Conservation (phyloP, 2,888 invertebrate species). For the Phalangium opilio region DNA sequence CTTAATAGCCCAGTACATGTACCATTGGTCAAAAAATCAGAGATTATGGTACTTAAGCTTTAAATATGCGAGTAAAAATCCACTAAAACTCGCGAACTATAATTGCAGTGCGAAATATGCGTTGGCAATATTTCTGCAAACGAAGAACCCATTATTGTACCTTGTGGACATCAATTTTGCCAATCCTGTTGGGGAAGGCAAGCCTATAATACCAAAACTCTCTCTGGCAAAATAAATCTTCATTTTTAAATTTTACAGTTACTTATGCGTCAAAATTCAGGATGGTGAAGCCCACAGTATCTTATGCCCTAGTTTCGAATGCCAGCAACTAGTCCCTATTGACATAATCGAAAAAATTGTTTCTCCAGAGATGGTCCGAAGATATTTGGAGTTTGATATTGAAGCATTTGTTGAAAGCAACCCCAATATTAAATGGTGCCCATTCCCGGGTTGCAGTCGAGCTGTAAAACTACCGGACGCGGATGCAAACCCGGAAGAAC, state of each 20-base stretch:
- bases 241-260: constrained; percentile 28
- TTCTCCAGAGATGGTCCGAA: constrained; percentile 46
- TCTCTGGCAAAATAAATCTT: neutral
- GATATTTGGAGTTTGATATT: constrained; percentile 51
- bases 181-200: constrained; percentile 45
- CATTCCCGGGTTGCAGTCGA: constrained; percentile 47
- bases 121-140: constrained; percentile 36
- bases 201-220: neutral
- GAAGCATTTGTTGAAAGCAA: constrained; percentile 55
- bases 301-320: constrained; percentile 47
- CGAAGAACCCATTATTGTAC: constrained; percentile 39
- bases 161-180: constrained; percentile 47
- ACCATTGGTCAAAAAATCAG: constrained; percentile 9
- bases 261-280: constrained; percentile 47
- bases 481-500: constrained; percentile 9
- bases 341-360: constrained; percentile 49
- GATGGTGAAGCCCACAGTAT: constrained; percentile 50
- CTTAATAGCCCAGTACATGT: constrained; percentile 19
- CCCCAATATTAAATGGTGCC: constrained; percentile 53
- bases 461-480: constrained; percentile 47
- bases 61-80: no score
- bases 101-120: constrained; percentile 45
- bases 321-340: constrained; percentile 46
- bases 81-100: no score
- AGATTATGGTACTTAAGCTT: constrained; percentile 17